Base-by-base conservation (phyloP, 1,140 invertebrate species). In the Hylaeus anthracinus region DNA sequence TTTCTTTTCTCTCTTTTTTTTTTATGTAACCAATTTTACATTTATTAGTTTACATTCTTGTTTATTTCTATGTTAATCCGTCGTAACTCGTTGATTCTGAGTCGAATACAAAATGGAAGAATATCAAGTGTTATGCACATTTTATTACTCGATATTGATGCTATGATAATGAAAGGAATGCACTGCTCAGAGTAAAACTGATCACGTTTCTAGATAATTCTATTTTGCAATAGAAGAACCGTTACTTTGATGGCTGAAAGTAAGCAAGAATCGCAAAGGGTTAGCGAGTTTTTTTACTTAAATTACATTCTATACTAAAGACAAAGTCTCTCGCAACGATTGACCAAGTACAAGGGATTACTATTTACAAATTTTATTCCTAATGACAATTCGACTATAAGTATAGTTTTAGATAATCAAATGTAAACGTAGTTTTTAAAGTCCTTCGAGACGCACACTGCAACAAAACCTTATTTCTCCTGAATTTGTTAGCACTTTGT, bases 351-450 rank as follows among this genome's bases (percentile, higher is more conserved):
- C 26, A 48, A 72, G 58, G 45, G 6, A 61, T 65, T 72, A 12
- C 71, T 14, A 45, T 60, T 45, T 64, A 48, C 1, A 9, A 43
- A 37, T 5, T 14, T 37, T 43, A 55, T 64, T 39, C n/a, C 9
- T 12, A 53, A 12, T 3, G 8, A 75, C 71, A 82, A 82, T 85
- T 83, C 72, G 85, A 72, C 75, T 83, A 72, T 64, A 72, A 82
- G 60, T 53, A 63, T 70, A 82, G 55, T n/a, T 86, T 74, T 74
- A 74, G 37, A 56, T 2, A 45, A 74, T 74, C 37, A 12, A 79
- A 74, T 80, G 78, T 80, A 66, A 51, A 73, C 26, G 26, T 79
- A 65, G 77, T 41, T 48, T 6, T 64, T 73, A 73, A 65, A 65
- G 26, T 56, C 48, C 48, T 66, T n/a, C 39, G 41, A 58, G 9